A percentile compares a stretch with the other conserved stretches of the same genome.
Conservation (phyloP, 2,797 vertebrate genomes). For the Heliangelus exortis region DNA sequence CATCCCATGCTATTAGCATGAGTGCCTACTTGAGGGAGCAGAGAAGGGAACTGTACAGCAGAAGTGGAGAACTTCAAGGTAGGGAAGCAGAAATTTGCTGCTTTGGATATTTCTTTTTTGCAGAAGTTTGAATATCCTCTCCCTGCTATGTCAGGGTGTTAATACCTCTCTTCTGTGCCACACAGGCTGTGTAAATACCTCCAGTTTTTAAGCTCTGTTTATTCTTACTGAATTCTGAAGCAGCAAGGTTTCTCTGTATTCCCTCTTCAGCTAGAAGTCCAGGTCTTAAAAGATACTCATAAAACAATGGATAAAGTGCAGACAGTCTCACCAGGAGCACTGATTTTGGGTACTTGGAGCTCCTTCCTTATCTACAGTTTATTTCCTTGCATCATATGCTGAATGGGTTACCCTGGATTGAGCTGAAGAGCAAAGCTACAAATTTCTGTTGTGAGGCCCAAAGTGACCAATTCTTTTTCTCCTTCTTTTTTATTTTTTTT, state of each 20-base stretch:
- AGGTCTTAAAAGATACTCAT: not conserved
- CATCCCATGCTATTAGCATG: constrained; percentile 98
- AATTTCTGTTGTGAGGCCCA: not conserved
- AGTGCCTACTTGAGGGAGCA: constrained; percentile 96
- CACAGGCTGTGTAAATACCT: not conserved
- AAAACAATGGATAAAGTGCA: not conserved
- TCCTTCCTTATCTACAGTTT: not conserved
- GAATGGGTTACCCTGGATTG: not conserved
- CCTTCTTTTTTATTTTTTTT: not conserved
- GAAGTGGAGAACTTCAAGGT: constrained; percentile 97
- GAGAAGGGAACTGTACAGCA: constrained; percentile 94
- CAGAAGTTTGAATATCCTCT: not conserved
- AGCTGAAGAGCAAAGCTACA: not conserved
- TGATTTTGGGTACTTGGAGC: not conserved
- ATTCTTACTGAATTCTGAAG: not conserved
- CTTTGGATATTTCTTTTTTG: not conserved
- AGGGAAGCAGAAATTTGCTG: not conserved
- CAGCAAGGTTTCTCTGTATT: not conserved
- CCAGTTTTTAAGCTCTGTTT: not conserved
- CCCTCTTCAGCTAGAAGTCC: not conserved
- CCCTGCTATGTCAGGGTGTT: not conserved
- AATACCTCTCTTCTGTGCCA: not conserved
- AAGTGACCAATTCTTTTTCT: not conserved
- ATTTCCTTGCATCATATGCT: not conserved
- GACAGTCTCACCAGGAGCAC: rapidly evolving